Evolutionary conservation across 2,888 invertebrate species (phyloP), one percentile per base, ranked within the genome.

Genomic region (Galerucella calmariensis): DNA sequence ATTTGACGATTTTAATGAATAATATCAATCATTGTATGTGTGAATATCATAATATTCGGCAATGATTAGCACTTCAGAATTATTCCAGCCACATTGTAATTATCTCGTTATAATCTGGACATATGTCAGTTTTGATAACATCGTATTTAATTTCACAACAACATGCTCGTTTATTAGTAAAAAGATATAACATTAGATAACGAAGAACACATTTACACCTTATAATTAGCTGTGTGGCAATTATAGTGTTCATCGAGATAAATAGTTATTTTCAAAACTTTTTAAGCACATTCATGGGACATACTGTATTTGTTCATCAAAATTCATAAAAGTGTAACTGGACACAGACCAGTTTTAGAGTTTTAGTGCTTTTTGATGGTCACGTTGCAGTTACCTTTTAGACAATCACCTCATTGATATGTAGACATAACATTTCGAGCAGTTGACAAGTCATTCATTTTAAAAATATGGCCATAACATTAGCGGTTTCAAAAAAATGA

Each of bases 71-170:
- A 74, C 73, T 75, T 70, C 69, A 77, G 73, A 75, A 71, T 73
- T 67, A 76, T 75, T 62, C 70, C 63, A 73, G 72, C 69, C 73
- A 77, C 75, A 77, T 69, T 73, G 76, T 78, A 73, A 76, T 78
- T 75, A 77, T 77, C 76, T 70, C 66, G 72, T 67, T 72, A 75
- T 81, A 80, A 82, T 82, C 81, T 80, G 79, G 79, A 79, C 82
- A 82, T 82, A 82, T 82, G 82, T 81, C 80, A 80, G 78, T 75
- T 41, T 74, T 79, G 79, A 80, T 82, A 80, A 74, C 79, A 82
- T 80, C 81, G 76, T 73, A 69, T 76, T 81, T 80, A 81, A 81
- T 82, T 80, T 80, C 79, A 79, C 63, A 72, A 77, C 78, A 78
- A 78, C 75, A 75, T 67, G 71, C 66, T 69, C 72, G 73, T 76